A percentile compares a stretch with the other conserved stretches of the same genome.
phyloP scores from a whole-genome alignment of 2,113 vertebrate genomes.

The Aleadryas rufinucha region DNA sequence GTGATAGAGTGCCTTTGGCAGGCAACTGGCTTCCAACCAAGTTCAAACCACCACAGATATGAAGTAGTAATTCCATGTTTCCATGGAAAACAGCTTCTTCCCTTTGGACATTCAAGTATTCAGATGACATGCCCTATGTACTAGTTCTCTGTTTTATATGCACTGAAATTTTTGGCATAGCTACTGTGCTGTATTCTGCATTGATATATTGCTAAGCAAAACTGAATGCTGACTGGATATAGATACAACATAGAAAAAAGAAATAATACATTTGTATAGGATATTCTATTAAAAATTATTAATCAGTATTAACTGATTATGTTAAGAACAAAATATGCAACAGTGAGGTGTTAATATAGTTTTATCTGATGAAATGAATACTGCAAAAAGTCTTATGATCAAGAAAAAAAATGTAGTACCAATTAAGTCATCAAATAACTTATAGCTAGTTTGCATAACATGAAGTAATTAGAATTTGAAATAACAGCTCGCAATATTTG shows the following conservation, averaged over 20 bases:
- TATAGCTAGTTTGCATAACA: neutral
- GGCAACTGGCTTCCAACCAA: neutral
- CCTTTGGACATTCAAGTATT: neutral
- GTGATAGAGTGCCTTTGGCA: neutral
- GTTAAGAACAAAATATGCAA: neutral
- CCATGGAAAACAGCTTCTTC: neutral
- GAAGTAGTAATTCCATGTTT: neutral
- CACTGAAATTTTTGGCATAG: neutral
- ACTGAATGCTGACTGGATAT: rapidly evolving
- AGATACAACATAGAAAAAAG: neutral
- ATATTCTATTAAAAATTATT: neutral
- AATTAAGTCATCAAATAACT: neutral
- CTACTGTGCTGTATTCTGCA: neutral
- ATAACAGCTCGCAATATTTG: neutral
- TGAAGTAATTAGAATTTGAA: neutral
- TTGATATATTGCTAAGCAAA: neutral
- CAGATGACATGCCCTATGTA: neutral
- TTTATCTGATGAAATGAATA: neutral
- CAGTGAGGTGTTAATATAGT: neutral
- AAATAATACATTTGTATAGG: neutral
- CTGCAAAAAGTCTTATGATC: neutral
- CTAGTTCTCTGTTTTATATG: neutral
- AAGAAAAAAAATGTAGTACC: neutral
- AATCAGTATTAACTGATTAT: neutral
- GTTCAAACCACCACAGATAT: neutral